Base-by-base conservation (phyloP, 2,797 vertebrate genomes). In the Synaphobranchus kaupii region DNA sequence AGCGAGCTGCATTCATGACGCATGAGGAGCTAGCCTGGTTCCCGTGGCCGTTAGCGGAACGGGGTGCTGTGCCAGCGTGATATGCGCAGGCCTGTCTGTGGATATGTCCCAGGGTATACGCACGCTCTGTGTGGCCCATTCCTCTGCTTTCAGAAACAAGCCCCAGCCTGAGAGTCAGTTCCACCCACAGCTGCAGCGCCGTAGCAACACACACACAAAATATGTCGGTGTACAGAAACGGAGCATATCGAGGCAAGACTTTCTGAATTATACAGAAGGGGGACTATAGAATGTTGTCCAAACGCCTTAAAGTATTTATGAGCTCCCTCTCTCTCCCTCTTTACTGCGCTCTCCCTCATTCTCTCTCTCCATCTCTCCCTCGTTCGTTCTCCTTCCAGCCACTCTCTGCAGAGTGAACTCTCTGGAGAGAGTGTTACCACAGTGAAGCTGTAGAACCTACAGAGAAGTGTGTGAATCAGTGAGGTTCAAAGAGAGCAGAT, bases 11-110 rank as follows among this genome's bases (percentile, higher is more conserved):
- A 92, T 95, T 68, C 90, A 94, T 94, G 93, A 94, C 94, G 89
- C 93, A 94, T 93, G 92, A 92, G 88, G 28, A 39, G 31, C 71
- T 91, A 94, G 91, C 92, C 91, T 86, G 91, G 91, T 92, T 93
- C 90, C 83, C 89, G 17, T 90, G 83, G 90, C 85, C 90, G 90
- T 82, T 76, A 92, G 90, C 86, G 68, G 88, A 80, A 89, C 22
- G 10, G 7, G 39, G 34, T 47, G 4, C 4, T 47, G 31, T 17
- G 15, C 15, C 73, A 20, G 52, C n/a, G 8, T 31, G 28, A 28
- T n/a, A 2, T 22, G 5, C 8, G 28, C 4, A 9, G 83, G 54
- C 28, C 48, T 58, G 28, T 31, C 34, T 25, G 22, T 31, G 28
- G 34, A 44, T 13, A 44, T 47, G 73, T 47, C 31, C 15, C 39